phyloP scores from a whole-genome alignment of 2,797 vertebrate genomes.

The Vultur gryphus region DNA sequence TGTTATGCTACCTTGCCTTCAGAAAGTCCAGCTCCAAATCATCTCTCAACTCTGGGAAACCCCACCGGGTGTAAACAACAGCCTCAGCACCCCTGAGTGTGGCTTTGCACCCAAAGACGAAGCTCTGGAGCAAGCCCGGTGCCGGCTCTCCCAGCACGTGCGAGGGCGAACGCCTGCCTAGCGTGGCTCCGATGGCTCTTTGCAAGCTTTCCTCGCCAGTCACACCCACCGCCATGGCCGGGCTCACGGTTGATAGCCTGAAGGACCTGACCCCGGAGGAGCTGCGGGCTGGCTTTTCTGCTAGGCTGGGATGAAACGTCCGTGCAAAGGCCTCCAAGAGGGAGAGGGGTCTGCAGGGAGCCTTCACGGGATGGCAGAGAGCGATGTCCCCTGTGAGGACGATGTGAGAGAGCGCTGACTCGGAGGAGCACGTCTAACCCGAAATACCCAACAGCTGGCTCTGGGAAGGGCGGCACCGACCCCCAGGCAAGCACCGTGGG shows the following conservation, averaged over 20 bases:
- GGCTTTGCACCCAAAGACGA: neutral
- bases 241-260: neutral
- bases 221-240: rapidly evolving
- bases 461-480: neutral
- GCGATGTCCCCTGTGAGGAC: rapidly evolving
- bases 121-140: neutral
- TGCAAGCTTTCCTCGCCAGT: rapidly evolving
- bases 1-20: neutral
- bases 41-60: slow-evolving; percentile 28
- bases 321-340: neutral
- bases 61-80: slow-evolving; percentile 7
- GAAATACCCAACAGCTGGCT: neutral
- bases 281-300: neutral
- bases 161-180: rapidly evolving
- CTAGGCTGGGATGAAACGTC: neutral
- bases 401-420: neutral
- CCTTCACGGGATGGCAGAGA: neutral
- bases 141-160: neutral
- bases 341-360: neutral
- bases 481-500: neutral
- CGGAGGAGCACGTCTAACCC: neutral
- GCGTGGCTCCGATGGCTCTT: rapidly evolving
- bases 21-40: slow-evolving; percentile 37
- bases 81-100: neutral
- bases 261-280: neutral